These are phyloP conservation scores for Drosophila mayri DNA, from an alignment of 1,140 invertebrate genomes.

Conservation along the genomic window DNA sequence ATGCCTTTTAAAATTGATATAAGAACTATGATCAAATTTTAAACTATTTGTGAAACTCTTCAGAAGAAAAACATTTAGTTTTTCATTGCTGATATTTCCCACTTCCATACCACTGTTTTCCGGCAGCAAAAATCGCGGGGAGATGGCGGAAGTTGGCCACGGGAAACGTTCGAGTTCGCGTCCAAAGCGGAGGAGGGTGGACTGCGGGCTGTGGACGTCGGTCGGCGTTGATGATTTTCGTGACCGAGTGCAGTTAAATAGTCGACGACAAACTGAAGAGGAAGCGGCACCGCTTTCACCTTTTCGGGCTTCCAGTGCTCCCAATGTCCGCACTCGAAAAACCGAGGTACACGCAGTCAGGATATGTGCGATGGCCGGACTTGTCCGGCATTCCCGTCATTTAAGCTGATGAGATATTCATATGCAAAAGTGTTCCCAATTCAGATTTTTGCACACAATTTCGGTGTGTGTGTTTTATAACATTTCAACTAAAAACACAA, in stretches of 20 bases:
- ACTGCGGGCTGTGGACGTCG: conserved; percentile 28
- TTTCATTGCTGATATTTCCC: background rate
- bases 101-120: conserved; percentile 22
- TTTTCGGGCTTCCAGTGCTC: conserved; percentile 47
- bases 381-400: conserved; percentile 34
- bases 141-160: conserved; percentile 47
- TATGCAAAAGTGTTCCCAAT: conserved; percentile 13
- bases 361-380: conserved; percentile 30
- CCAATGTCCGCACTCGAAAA: conserved; percentile 17
- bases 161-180: conserved; percentile 52
- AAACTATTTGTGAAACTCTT: background rate
- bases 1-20: no score
- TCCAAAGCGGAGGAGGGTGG: conserved; percentile 19
- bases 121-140: conserved; percentile 1
- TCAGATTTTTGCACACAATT: conserved; percentile 38
- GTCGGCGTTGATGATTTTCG: conserved; percentile 72
- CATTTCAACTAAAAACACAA: background rate
- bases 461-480: conserved; percentile 16
- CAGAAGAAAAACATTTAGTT: background rate
- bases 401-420: conserved; percentile 62
- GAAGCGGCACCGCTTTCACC: conserved; percentile 57
- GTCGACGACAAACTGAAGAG: conserved; percentile 67
- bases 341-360: conserved; percentile 28
- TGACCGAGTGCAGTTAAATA: conserved; percentile 83
- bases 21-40: background rate